Evolutionary conservation across 92 coral and sea anemone genomes (phyloP).

Genomic region (Anthopleura xanthogrammica): DNA sequence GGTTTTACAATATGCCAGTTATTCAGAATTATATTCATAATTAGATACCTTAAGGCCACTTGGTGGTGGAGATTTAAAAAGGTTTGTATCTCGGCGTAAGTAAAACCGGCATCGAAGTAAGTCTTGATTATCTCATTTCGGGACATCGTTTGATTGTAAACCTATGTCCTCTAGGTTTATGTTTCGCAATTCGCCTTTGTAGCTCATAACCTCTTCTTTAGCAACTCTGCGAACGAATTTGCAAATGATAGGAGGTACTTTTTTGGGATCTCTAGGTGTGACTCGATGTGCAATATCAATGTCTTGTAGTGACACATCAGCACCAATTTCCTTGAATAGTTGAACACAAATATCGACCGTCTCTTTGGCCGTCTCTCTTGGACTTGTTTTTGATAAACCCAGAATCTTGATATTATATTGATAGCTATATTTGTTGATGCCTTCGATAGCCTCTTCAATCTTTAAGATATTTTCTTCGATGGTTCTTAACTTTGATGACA

Average conservation of each 20-base stretch:
- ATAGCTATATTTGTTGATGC: slow-evolving; percentile 10
- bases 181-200: not conserved
- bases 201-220: slow-evolving; percentile 27
- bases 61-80: too few species aligned
- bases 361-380: slow-evolving; percentile 24
- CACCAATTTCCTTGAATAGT: slow-evolving; percentile 25
- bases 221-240: slow-evolving; percentile 22
- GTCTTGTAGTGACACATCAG: slow-evolving; percentile 7
- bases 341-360: slow-evolving; percentile 16
- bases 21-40: too few species aligned
- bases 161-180: slow-evolving; percentile 5
- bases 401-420: slow-evolving; percentile 26
- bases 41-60: too few species aligned
- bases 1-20: too few species aligned
- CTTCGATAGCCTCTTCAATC: slow-evolving; percentile 26
- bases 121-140: too few species aligned
- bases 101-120: too few species aligned
- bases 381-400: slow-evolving; percentile 13
- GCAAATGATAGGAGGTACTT: too few species aligned
- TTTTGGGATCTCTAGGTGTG: slow-evolving; percentile 18
- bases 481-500: not conserved
- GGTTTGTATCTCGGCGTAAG: too few species aligned
- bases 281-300: slow-evolving; percentile 27
- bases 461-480: not conserved
- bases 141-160: not conserved